These are phyloP conservation scores for Dermatemys mawii DNA, from an alignment of 2,113 vertebrate genomes.

Conservation along the genomic window DNA sequence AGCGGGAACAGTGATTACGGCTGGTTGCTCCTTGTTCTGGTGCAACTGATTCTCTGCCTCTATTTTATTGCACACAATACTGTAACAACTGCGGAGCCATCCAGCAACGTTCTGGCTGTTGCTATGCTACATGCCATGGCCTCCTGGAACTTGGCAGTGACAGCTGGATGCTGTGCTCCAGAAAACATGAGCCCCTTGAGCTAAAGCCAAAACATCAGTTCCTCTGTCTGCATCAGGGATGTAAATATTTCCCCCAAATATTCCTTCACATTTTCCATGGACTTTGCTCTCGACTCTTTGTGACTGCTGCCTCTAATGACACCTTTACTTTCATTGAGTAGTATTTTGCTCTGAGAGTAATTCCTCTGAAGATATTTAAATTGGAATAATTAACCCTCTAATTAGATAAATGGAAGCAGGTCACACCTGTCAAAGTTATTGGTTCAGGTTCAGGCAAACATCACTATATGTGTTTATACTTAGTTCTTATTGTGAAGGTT, in stretches of 20 bases:
- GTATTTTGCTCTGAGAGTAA: neutral
- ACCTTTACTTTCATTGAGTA: neutral
- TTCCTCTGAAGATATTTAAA: constrained; percentile 7
- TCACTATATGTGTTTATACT: neutral
- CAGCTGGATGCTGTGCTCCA: accelerated
- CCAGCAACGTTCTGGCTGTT: neutral
- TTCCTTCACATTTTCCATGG: neutral
- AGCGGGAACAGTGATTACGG: neutral
- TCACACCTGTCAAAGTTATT: neutral
- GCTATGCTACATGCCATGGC: accelerated
- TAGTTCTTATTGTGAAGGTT: neutral
- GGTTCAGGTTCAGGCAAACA: constrained; percentile 25
- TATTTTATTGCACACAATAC: accelerated
- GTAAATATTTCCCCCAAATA: neutral
- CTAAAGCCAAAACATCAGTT: neutral
- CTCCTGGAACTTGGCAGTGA: neutral
- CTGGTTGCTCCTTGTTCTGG: accelerated
- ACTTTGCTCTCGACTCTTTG: accelerated
- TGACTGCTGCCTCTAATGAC: neutral
- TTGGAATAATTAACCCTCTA: neutral
- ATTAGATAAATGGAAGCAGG: constrained; percentile 13
- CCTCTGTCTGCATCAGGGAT: neutral
- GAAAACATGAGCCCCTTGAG: neutral
- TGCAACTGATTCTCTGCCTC: neutral
- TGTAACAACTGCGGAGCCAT: neutral